phyloP scores from a whole-genome alignment of 2,113 vertebrate genomes.

The Monopterus albus region DNA sequence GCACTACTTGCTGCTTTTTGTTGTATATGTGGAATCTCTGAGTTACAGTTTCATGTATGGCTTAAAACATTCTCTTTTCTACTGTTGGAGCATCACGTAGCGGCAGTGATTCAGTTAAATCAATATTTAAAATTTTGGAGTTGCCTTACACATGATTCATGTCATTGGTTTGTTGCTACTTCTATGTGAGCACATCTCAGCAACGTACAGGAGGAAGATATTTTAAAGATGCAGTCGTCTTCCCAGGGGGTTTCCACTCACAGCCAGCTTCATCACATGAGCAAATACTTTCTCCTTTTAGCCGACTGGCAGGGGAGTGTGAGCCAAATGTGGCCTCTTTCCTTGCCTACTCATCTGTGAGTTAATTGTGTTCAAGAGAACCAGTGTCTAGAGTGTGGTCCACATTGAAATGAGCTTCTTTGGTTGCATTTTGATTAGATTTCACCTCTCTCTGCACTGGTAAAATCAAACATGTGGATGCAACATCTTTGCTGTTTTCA shows the following conservation, averaged over 20 bases:
- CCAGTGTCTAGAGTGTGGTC: neutral
- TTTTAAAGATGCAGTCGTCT: conserved; percentile 23
- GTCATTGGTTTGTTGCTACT: neutral
- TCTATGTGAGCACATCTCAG: neutral
- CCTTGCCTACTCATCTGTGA: conserved; percentile 3
- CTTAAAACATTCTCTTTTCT: neutral
- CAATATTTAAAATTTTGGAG: neutral
- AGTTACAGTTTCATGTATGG: neutral
- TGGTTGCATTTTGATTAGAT: conserved; percentile 14
- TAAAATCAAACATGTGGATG: conserved; percentile 15
- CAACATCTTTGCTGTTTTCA: neutral
- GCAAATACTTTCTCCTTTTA: conserved; percentile 15
- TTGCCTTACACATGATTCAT: neutral
- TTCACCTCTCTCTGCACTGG: neutral
- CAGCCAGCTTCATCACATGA: conserved; percentile 5
- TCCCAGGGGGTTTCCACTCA: conserved; percentile 1
- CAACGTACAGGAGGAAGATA: neutral
- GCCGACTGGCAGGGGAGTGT: neutral
- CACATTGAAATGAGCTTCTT: conserved; percentile 5
- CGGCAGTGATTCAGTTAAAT: neutral
- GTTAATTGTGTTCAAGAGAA: conserved; percentile 2
- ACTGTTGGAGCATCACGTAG: neutral
- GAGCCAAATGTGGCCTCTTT: conserved; percentile 12
- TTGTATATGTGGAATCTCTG: neutral
- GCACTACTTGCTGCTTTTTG: neutral